Evolutionary conservation across 2,888 invertebrate genomes (phyloP).

Genomic region (Calameuta filiformis): DNA sequence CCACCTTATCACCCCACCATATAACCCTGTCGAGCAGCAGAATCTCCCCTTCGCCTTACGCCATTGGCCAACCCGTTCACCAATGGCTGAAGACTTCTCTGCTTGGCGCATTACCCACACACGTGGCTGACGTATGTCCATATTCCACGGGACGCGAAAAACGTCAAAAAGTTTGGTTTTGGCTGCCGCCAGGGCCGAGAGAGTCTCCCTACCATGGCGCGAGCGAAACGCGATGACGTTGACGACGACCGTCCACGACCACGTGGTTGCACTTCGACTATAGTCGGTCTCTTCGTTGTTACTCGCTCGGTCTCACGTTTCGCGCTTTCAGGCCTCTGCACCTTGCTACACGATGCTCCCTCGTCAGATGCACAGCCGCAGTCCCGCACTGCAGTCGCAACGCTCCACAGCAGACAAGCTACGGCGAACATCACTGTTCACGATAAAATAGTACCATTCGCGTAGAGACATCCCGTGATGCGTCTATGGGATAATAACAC

Average conservation of each 20-base stretch:
- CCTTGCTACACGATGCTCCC: conserved; percentile 40
- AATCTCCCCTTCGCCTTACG: conserved; percentile 17
- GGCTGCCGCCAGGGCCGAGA: conserved; percentile 24
- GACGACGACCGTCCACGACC: conserved; percentile 29
- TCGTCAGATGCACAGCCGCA: conserved; percentile 52
- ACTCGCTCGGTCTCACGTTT: not conserved
- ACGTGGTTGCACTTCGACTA: conserved; percentile 27
- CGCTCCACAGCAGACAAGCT: conserved; percentile 25
- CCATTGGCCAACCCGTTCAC: conserved; percentile 41
- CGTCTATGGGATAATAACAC: not conserved
- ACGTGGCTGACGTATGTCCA: conserved; percentile 61
- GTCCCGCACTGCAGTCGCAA: conserved; percentile 58
- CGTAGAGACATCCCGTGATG: not conserved
- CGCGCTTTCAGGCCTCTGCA: conserved; percentile 38
- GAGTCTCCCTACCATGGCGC: conserved; percentile 14
- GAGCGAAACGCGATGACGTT: conserved; percentile 33
- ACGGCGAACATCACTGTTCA: not conserved
- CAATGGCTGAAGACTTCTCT: conserved; percentile 42
- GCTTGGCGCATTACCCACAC: conserved; percentile 58
- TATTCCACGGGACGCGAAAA: conserved; percentile 56
- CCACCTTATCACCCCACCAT: conserved; percentile 8
- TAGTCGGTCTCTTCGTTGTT: not conserved
- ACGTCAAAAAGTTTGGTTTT: conserved; percentile 56
- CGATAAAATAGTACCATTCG: not conserved
- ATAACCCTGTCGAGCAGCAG: conserved; percentile 4